phyloP scores from a whole-genome alignment of 2,113 vertebrate species.

The Clarias macrocephalus region DNA sequence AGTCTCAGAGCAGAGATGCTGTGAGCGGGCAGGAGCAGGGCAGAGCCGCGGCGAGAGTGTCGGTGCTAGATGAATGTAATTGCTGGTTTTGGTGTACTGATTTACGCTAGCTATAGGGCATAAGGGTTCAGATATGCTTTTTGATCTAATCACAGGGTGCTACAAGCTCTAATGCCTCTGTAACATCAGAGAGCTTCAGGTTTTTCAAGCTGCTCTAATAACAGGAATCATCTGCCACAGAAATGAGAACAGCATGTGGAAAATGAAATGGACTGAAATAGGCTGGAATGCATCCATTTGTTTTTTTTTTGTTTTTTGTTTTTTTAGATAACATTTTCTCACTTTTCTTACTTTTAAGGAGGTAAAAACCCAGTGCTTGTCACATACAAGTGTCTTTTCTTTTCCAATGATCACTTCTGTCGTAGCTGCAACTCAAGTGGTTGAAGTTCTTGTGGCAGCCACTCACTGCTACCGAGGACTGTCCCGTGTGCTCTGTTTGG shows the following conservation, averaged over 20 bases:
- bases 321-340: neutral
- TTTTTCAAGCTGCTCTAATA: neutral
- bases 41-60: neutral
- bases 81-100: conserved; percentile 1
- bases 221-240: neutral
- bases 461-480: too few species aligned
- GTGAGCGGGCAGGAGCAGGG: neutral
- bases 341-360: neutral
- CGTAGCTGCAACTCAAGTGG: too few species aligned
- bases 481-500: too few species aligned
- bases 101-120: conserved; percentile 2
- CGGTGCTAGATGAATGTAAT: conserved; percentile 15
- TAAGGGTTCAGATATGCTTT: conserved; percentile 3
- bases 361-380: neutral
- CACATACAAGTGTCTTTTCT: neutral
- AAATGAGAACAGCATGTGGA: neutral
- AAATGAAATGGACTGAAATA: neutral
- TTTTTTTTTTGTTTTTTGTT: neutral
- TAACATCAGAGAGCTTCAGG: conserved; percentile 23
- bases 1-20: neutral
- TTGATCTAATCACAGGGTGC: conserved; percentile 18
- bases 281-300: too few species aligned
- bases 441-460: too few species aligned
- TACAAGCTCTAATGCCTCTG: conserved; percentile 4
- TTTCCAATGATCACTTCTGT: neutral